Base-by-base conservation (phyloP, 2,888 invertebrate genomes). In the Dione vanillae region DNA sequence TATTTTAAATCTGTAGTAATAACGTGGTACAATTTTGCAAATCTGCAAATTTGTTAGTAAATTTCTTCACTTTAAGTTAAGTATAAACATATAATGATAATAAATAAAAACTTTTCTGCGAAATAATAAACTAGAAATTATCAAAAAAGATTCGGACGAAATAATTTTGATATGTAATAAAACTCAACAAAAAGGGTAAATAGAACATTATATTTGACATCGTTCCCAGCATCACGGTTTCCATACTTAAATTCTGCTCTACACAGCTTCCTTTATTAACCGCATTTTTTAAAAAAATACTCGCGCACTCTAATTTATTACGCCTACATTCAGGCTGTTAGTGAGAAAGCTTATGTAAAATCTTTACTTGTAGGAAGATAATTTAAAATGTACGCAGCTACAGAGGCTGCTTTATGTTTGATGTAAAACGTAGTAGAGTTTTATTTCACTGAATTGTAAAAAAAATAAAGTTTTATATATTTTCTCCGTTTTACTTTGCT, bases 301-400 rank as follows among this genome's bases (percentile, higher is more conserved):
- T 35, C 10, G 1, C 37, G 56, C 37, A 37, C 59, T 43, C 41
- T 43, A 59, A 59, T 59, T 27, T 27, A 43, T 59, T 59, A 59
- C 43, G 59, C 43, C 43, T 59, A 43, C 59, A 27, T 20, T 43
- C 43, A 27, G 43, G 20, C 27, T 59, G 20, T 59, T 59, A 59
- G 43, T n/a, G 43, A 59, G 59, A 59, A 43, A 43, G 59, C 59
- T 59, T 59, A 43, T 43, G 27, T 43, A 59, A 59, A 59, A 20
- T 59, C 43, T 59, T 43, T 43, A 20, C 59, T 41, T 59, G 59
- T 41, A 20, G 20, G 14, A 41, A 59, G 41, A 59, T 20, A 59
- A 59, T 59, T 59, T 59, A 43, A 59, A 59, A 41, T 41, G 19
- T 41, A 14, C 41, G 59, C 19, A 19, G 59, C 16, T 52, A 35